Evolutionary conservation across 2,888 invertebrate species (phyloP), one percentile per base, ranked within the genome.

Genomic region (Rhamnusium bicolor): DNA sequence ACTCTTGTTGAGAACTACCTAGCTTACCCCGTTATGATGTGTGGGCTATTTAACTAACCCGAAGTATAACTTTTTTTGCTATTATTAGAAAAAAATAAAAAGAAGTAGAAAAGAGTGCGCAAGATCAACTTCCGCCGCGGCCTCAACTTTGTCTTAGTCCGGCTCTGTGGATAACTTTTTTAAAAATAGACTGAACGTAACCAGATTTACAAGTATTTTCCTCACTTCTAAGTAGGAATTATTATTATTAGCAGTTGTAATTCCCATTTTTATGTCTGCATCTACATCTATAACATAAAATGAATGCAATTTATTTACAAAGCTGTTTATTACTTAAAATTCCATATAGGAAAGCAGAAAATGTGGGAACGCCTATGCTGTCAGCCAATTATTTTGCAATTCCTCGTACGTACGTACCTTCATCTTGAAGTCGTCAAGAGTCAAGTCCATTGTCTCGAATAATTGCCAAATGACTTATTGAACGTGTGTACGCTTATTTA

Each of bases 401-500:
- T 40, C 40, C 40, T 40, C 40, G 40, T 40, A n/a, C 40, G 40
- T 40, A n/a, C 40, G 40, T 40, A 40, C 40, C 40, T 40, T 40
- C 40, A 40, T 40, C 40, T 40, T 40, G n/a, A 5, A 40, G 40
- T 40, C 40, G 40, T 40, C 40, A 40, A 40, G 40, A 40, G 40
- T 40, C 40, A 40, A 40, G 58, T 32, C 32, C 58, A 32, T 60
- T 60, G 58, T 60, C 32, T 60, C 58, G 18, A 27, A 18, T 58
- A 68, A 68, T 68, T 49, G 49, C 60, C 47, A n/a, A 68, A 68
- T 68, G 68, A 58, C 21, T 68, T 58, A 68, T 60, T 29, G 47
- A 56, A 27, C 27, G 68, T 18, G 7, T 29, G 53, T 19, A 19
- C 29, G 47, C 4, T 32, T 12, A 68, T 49, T 68, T 68, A 58